Evolutionary conservation across 2,797 vertebrate species (phyloP).

Genomic region (Serranus cabrilla): DNA sequence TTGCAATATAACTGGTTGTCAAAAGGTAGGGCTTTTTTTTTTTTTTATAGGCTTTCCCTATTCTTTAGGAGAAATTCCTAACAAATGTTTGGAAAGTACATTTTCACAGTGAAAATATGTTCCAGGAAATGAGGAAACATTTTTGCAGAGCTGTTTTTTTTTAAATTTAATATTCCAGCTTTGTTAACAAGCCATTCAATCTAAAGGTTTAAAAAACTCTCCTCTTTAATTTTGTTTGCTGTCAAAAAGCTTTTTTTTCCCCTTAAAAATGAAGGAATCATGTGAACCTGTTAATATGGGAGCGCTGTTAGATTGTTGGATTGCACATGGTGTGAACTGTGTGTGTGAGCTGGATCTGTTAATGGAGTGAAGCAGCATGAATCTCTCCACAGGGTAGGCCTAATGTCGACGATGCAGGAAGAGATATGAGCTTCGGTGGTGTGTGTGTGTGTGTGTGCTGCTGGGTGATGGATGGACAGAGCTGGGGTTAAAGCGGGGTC

Average conservation of each 20-base stretch:
- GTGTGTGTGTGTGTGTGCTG: constrained; percentile 36
- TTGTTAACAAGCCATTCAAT: constrained; percentile 39
- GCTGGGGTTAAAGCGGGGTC: constrained; percentile 81
- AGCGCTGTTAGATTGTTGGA: constrained; percentile 23
- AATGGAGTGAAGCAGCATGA: constrained; percentile 72
- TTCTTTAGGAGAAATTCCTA: not conserved
- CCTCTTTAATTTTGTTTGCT: constrained; percentile 24
- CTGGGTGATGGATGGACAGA: constrained; percentile 82
- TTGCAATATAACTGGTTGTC: constrained; percentile 17
- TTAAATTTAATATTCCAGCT: constrained; percentile 31
- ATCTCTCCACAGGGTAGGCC: constrained; percentile 68
- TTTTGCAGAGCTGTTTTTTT: not conserved
- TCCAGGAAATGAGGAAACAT: constrained; percentile 24
- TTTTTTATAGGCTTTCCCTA: constrained; percentile 15
- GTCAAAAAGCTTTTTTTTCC: constrained; percentile 12
- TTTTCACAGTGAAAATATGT: constrained; percentile 35
- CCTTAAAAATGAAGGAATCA: constrained; percentile 10
- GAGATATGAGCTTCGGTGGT: constrained; percentile 54
- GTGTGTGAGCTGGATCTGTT: constrained; percentile 52
- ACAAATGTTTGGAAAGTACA: constrained; percentile 16
- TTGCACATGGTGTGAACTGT: constrained; percentile 32
- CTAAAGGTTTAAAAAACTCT: not conserved
- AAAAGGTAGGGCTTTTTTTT: constrained; percentile 7
- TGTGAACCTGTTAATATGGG: constrained; percentile 6
- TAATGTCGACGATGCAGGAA: constrained; percentile 52